These are phyloP conservation scores for Acanthornis magna DNA, from an alignment of 2,797 vertebrate genomes.

Conservation along the genomic window DNA sequence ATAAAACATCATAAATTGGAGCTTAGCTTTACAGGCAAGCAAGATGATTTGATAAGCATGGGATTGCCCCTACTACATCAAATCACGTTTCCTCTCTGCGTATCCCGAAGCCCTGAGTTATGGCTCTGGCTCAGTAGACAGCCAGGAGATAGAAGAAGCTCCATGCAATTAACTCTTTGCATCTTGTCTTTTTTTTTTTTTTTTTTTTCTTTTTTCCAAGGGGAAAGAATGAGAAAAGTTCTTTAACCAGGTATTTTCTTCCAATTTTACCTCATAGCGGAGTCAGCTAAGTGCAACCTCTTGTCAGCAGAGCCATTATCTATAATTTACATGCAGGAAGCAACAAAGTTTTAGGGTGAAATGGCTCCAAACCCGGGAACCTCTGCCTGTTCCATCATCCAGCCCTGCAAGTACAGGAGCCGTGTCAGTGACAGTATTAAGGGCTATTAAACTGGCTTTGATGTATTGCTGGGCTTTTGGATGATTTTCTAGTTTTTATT, in stretches of 20 bases:
- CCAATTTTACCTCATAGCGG: background rate
- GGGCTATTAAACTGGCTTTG: slow-evolving; percentile 63
- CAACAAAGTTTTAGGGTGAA: slow-evolving; percentile 42
- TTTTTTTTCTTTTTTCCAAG: background rate
- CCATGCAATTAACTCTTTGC: slow-evolving; percentile 14
- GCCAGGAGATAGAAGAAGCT: background rate
- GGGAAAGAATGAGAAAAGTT: background rate
- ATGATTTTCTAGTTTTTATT: slow-evolving; percentile 55
- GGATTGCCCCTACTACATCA: slow-evolving; percentile 50
- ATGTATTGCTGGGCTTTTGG: slow-evolving; percentile 45
- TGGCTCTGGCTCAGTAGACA: background rate
- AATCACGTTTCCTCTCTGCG: background rate
- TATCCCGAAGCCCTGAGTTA: background rate
- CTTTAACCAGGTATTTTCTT: slow-evolving; percentile 29
- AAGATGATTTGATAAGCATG: slow-evolving; percentile 46
- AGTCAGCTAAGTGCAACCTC: slow-evolving; percentile 1
- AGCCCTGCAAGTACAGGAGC: background rate
- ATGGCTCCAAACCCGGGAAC: background rate
- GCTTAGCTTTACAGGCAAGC: slow-evolving; percentile 36
- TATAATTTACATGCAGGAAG: slow-evolving; percentile 42
- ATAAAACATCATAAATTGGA: slow-evolving; percentile 57
- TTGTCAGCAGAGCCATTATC: slow-evolving; percentile 21
- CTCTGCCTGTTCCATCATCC: slow-evolving; percentile 33
- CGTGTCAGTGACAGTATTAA: slow-evolving; percentile 40
- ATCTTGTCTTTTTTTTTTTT: background rate